A percentile compares a stretch with the other conserved stretches of the same genome.
Conservation (phyloP, 2,113 vertebrate genomes). For the Hepsetus odoe region DNA sequence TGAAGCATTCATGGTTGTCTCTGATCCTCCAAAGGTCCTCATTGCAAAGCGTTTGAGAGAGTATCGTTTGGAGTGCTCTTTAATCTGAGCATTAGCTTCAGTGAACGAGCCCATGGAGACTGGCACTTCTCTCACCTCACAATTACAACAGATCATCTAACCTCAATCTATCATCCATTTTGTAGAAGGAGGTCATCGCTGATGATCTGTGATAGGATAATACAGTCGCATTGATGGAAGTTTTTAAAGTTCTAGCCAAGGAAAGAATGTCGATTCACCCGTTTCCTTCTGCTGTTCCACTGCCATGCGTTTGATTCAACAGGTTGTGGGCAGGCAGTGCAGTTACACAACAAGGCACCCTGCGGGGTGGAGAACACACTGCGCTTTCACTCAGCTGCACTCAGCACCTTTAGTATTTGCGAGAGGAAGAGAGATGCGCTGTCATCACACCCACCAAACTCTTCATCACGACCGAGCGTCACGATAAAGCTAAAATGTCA, state of each 20-base stretch:
- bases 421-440: neutral
- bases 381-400: constrained; percentile 10
- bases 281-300: neutral
- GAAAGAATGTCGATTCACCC: neutral
- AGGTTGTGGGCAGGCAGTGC: constrained; percentile 21
- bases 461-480: constrained; percentile 6
- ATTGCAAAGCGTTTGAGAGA: neutral
- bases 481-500: neutral
- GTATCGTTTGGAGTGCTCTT: neutral
- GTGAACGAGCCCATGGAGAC: neutral
- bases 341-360: constrained; percentile 28
- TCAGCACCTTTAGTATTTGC: constrained; percentile 10
- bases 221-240: neutral
- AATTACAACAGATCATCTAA: neutral
- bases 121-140: neutral
- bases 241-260: neutral
- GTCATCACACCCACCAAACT: constrained; percentile 13
- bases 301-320: neutral
- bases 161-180: neutral
- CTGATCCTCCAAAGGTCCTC: neutral
- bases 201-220: neutral
- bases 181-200: neutral
- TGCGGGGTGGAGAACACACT: constrained; percentile 12
- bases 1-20: neutral
- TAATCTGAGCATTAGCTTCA: neutral